phyloP scores from a whole-genome alignment of 2,113 vertebrate species.

The Oryzias melastigma region DNA sequence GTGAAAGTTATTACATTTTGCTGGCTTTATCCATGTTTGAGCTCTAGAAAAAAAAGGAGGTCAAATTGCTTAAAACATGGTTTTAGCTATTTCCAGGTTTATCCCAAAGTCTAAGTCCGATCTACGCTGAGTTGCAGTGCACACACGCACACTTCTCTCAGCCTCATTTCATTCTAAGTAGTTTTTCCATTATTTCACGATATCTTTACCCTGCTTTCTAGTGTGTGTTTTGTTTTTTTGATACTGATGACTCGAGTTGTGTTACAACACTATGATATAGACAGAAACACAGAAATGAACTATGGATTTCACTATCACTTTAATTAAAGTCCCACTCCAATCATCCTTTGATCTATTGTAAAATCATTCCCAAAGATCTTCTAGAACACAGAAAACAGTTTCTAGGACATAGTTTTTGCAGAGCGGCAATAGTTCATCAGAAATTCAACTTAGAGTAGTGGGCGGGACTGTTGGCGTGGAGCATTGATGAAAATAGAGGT shows the following conservation, averaged over 20 bases:
- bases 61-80: slow-evolving; percentile 58
- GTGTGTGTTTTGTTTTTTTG: slow-evolving; percentile 46
- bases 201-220: slow-evolving; percentile 18
- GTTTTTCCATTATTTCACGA: slow-evolving; percentile 43
- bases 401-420: too few relatives aligned
- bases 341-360: too few relatives aligned
- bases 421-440: too few relatives aligned
- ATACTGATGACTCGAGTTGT: not conserved
- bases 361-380: too few relatives aligned
- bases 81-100: slow-evolving; percentile 51
- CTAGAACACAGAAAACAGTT: too few relatives aligned
- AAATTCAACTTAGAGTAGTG: too few relatives aligned
- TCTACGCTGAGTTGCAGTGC: slow-evolving; percentile 25
- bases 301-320: too few relatives aligned
- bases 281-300: too few relatives aligned
- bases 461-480: too few relatives aligned
- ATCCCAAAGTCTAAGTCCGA: slow-evolving; percentile 46
- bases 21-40: slow-evolving; percentile 74
- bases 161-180: slow-evolving; percentile 48
- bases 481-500: too few relatives aligned
- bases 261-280: too few relatives aligned
- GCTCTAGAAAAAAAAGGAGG: slow-evolving; percentile 53
- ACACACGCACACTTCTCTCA: slow-evolving; percentile 45
- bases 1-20: slow-evolving; percentile 70
- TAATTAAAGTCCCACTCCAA: too few relatives aligned